Evolutionary conservation across 2,797 vertebrate species (phyloP).

Genomic region (Cossypha polioptera): DNA sequence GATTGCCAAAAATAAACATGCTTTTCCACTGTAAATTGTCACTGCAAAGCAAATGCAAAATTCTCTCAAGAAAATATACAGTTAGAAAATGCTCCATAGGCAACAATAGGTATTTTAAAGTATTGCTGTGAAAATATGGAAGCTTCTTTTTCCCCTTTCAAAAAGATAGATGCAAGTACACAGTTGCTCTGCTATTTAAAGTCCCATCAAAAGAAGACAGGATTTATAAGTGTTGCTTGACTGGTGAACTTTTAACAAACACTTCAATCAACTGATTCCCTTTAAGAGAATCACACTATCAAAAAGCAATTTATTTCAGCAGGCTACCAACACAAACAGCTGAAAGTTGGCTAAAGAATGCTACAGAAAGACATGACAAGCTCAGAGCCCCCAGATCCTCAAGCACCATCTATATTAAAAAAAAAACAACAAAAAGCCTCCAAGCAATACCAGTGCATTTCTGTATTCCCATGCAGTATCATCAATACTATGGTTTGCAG

Average conservation of each 20-base stretch:
- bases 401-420: neutral
- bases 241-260: neutral
- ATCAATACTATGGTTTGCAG: neutral
- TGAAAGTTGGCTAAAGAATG: neutral
- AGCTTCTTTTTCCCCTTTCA: neutral
- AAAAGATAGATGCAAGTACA: neutral
- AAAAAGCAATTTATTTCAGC: neutral
- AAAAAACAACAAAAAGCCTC: neutral
- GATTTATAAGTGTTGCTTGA: neutral
- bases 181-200: neutral
- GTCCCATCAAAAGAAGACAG: neutral
- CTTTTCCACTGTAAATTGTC: neutral
- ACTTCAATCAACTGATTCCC: neutral
- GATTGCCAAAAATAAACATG: neutral
- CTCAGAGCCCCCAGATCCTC: neutral
- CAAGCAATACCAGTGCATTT: neutral
- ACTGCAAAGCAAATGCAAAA: neutral
- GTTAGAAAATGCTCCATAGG: neutral
- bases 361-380: neutral
- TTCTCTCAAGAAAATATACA: neutral
- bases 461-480: accelerated
- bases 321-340: neutral
- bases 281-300: neutral
- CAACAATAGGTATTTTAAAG: neutral
- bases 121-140: neutral